Evolutionary conservation across 2,888 invertebrate genomes (phyloP), one percentile per base, ranked within the genome.

Genomic region (Nematopogon swammerdamellus): DNA sequence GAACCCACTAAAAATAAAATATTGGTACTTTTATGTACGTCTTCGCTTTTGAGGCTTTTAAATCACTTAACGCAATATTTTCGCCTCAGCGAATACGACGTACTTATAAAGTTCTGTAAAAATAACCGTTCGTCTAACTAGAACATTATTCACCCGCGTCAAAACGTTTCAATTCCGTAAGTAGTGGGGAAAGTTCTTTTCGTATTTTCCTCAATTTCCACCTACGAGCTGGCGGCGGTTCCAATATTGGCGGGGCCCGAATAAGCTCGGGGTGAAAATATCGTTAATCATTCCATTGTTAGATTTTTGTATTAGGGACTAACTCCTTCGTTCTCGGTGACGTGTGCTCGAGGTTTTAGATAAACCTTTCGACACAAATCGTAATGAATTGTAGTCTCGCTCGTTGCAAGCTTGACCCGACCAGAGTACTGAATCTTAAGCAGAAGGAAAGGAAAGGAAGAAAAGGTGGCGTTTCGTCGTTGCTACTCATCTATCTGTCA

Each of bases 221-320:
- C 36, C 36, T 36, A 14, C 36, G 36, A 25, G 25, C 75, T 72
- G 74, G 70, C n/a, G n/a, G n/a, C 72, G 74, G 74, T 76, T 77
- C 77, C 77, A 79, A 79, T 79, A 79, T 76, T 75, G 76, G 70
- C 73, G 72, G 65, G 67, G 69, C 72, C 73, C 74, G 76, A 77
- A 77, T 77, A 74, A 77, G 74, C 70, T 68, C 63, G 66, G 67
- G 72, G 68, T 64, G 68, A 63, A 70, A 72, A 74, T 75, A 76
- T 73, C 77, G 79, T 79, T 79, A 79, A 77, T 79, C 79, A 79
- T 79, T 63, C 75, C 74, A 75, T 77, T 79, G 76, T 77, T 75
- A 72, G 74, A 77, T 76, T 79, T 77, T 75, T 76, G 77, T 36
- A 36, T 75, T 73, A 75, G 72, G 67, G 71, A 67, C 74, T 79